Evolutionary conservation across 2,113 vertebrate species (phyloP).

Genomic region (Toxotes jaculatrix): DNA sequence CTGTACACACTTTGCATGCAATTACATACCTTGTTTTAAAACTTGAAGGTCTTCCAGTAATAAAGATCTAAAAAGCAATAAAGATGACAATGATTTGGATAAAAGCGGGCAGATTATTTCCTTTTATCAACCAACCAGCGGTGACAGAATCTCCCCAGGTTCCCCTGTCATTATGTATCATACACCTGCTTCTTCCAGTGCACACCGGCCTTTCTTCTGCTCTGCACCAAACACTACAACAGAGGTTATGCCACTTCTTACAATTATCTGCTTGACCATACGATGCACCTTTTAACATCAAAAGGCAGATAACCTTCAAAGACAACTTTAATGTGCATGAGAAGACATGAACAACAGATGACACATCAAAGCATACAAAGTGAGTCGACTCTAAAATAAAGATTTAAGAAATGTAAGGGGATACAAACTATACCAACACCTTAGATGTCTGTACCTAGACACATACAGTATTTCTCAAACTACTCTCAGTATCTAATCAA

Average conservation of each 20-base stretch:
- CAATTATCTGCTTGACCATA: background rate
- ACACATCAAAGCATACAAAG: slow-evolving; percentile 60
- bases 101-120: background rate
- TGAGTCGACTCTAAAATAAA: slow-evolving; percentile 46
- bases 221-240: background rate
- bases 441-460: slow-evolving; percentile 18
- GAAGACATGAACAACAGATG: slow-evolving; percentile 61
- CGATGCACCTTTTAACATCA: slow-evolving; percentile 9
- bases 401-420: slow-evolving; percentile 25
- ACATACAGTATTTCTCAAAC: slow-evolving; percentile 13
- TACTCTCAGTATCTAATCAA: slow-evolving; percentile 14
- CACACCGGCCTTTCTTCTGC: background rate
- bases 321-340: slow-evolving; percentile 73
- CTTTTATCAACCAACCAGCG: slow-evolving; percentile 1
- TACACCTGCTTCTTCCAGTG: background rate
- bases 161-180: slow-evolving; percentile 1
- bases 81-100: background rate
- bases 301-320: slow-evolving; percentile 50
- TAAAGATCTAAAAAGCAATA: too few relatives aligned
- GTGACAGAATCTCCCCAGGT: background rate
- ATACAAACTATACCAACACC: slow-evolving; percentile 20
- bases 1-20: background rate
- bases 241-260: background rate
- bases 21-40: background rate
- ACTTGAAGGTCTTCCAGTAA: background rate